These are phyloP conservation scores for Acanthornis magna DNA, from an alignment of 2,797 vertebrate species.

Conservation along the genomic window DNA sequence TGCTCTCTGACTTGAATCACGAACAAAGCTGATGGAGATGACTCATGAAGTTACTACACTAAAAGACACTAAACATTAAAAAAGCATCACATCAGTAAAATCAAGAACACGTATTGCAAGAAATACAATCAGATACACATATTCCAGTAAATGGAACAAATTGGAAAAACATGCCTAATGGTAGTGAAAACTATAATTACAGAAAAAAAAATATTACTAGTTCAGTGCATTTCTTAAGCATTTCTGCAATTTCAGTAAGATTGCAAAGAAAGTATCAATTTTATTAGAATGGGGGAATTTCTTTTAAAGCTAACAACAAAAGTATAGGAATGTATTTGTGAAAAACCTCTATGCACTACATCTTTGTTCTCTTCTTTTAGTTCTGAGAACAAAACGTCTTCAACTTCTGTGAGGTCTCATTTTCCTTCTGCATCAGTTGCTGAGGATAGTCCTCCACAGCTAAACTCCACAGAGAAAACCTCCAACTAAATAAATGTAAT, in stretches of 20 bases:
- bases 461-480: not conserved
- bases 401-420: not conserved
- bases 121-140: not conserved
- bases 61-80: not conserved
- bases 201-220: not conserved
- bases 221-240: not conserved
- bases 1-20: not conserved
- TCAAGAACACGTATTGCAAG: not conserved
- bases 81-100: not conserved
- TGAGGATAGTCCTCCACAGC: not conserved
- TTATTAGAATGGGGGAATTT: not conserved
- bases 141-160: not conserved
- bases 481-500: not conserved
- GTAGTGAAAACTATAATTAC: not conserved
- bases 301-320: not conserved
- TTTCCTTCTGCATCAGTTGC: not conserved
- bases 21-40: not conserved
- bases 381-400: not conserved
- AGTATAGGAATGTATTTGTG: not conserved
- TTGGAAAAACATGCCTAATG: not conserved
- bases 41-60: not conserved
- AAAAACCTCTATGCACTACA: not conserved
- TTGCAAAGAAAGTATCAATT: not conserved
- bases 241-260: not conserved
- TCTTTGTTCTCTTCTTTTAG: not conserved